Conservation (phyloP, 2,113 vertebrate genomes). For the Larimichthys polyactis region DNA sequence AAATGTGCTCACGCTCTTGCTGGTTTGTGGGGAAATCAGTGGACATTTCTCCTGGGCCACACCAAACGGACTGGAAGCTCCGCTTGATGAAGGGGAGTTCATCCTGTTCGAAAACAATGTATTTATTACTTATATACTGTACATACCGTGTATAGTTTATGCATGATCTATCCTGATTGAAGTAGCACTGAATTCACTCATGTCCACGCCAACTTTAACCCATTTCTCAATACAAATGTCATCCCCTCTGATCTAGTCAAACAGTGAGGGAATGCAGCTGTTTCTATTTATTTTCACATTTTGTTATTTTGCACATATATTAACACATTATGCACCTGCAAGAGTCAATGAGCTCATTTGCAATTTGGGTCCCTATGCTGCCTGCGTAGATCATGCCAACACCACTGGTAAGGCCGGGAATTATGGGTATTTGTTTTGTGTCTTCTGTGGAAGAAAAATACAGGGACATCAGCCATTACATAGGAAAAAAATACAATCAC, state of each 20-base stretch:
- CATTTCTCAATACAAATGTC: background rate
- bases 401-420: constrained; percentile 79
- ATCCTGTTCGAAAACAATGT: constrained; percentile 70
- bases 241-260: background rate
- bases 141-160: background rate
- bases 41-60: constrained; percentile 79
- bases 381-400: constrained; percentile 88
- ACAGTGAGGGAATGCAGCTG: background rate
- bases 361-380: constrained; percentile 88
- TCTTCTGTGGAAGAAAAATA: constrained; percentile 73
- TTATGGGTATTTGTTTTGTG: constrained; percentile 78
- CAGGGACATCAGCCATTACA: background rate
- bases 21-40: constrained; percentile 71
- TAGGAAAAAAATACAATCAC: background rate
- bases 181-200: background rate
- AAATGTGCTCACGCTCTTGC: constrained; percentile 62
- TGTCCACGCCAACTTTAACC: background rate
- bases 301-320: background rate
- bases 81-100: constrained; percentile 84
- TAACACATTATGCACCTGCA: constrained; percentile 80
- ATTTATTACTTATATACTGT: background rate
- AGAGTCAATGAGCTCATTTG: constrained; percentile 86
- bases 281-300: background rate
- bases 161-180: background rate
- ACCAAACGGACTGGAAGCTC: constrained; percentile 81